These are phyloP conservation scores for Trypoxylus dichotomus DNA, from an alignment of 1,140 invertebrate genomes.

Conservation along the genomic window DNA sequence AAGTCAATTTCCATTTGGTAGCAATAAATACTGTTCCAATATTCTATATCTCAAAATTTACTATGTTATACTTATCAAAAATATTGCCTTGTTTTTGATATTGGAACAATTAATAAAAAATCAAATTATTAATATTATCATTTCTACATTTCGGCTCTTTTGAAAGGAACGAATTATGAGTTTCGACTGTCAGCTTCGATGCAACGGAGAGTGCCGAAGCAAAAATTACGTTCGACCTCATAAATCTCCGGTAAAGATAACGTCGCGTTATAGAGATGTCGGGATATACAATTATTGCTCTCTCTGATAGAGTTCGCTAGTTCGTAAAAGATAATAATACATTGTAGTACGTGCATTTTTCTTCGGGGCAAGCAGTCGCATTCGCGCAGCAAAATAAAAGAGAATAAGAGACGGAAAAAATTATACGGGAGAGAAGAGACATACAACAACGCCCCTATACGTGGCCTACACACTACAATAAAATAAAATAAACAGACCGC, in stretches of 20 bases:
- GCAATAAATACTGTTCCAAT: too few species aligned
- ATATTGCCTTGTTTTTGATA: too few species aligned
- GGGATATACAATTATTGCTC: conserved; percentile 28
- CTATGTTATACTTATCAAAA: too few species aligned
- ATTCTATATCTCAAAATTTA: too few species aligned
- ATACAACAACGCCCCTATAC: conserved; percentile 29
- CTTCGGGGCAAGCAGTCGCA: conserved; percentile 26
- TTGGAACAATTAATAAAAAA: not conserved
- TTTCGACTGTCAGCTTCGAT: not conserved
- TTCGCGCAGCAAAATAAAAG: conserved; percentile 26
- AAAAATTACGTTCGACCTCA: not conserved
- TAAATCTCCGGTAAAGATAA: conserved; percentile 44
- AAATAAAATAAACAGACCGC: conserved; percentile 35
- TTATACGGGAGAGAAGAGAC: conserved; percentile 6
- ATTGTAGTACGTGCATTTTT: conserved; percentile 30
- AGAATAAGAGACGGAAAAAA: conserved; percentile 1
- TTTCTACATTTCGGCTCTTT: not conserved
- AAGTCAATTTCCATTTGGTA: too few species aligned
- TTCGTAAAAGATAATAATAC: conserved; percentile 38
- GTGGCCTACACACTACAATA: conserved; percentile 29
- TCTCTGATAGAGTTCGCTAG: conserved; percentile 29
- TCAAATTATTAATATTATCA: not conserved
- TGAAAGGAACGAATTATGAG: not conserved
- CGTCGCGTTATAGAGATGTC: conserved; percentile 29
- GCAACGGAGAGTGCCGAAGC: not conserved